Evolutionary conservation across 2,888 invertebrate genomes (phyloP), one percentile per base, ranked within the genome.

Genomic region (Oscheius onirici): DNA sequence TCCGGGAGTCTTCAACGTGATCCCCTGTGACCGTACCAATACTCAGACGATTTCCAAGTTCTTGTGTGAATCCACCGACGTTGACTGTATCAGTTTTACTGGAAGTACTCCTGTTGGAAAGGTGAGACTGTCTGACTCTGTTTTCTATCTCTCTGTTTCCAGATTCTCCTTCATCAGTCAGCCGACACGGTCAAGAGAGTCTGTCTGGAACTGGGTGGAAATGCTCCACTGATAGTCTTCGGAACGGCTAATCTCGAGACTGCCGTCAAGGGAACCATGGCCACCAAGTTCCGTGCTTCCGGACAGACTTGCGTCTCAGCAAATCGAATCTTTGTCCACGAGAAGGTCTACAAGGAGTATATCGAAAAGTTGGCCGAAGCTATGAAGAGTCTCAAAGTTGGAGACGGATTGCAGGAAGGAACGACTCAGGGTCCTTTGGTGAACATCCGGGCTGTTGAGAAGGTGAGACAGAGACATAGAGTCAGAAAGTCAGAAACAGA

Each of bases 141-240:
- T n/a, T n/a, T n/a, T n/a, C n/a, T n/a, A n/a, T n/a, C n/a, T n/a
- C n/a, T n/a, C n/a, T n/a, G n/a, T n/a, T 40, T 63, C 15, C 78
- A 90, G 90, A 84, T 90, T 61, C 85, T 91, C 22, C 93, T 95
- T 88, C 90, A 91, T 55, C 93, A 95, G 86, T 94, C 93, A 81
- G 92, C 96, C 0, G 90, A 91, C 52, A 93, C 94, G 1, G 91
- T 99, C 60, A 99, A 99, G 89, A 91, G 93, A 74, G 90, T 97
- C 5, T 92, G 93, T n/a, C 90, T 99, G 75, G 99, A 99, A 89
- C 90, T 99, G 65, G 99, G 99, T 43, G 99, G 99, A 8, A 99
- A 99, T 90, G 97, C 97, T 0, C 96, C 99, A 0, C 96, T 96
- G 86, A 95, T 99, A 83, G 94, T 99, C 6, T 97, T 97, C 87